Percentiles rank a stretch among this genome's conserved stretches.
Evolutionary conservation across 1,140 invertebrate genomes (phyloP).

Genomic region (Bombus waltoni): DNA sequence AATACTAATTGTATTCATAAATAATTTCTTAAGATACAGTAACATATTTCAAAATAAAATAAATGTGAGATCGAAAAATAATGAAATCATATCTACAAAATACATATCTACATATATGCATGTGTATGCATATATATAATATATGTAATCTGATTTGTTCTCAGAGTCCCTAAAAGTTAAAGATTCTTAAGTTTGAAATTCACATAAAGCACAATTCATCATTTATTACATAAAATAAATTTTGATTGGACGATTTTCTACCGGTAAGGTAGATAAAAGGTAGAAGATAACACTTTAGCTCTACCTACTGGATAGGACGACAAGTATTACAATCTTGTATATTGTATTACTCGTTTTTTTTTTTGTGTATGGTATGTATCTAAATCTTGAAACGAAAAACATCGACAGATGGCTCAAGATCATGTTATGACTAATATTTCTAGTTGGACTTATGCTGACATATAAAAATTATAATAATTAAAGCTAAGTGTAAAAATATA

Average conservation of each 20-base stretch:
- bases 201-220: background rate
- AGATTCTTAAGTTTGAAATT: background rate
- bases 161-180: background rate
- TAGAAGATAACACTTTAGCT: conserved; percentile 32
- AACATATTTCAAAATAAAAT: background rate
- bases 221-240: conserved; percentile 14
- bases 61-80: background rate
- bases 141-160: background rate
- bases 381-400: conserved; percentile 73
- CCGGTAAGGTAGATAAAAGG: conserved; percentile 37
- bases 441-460: conserved; percentile 64
- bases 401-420: conserved; percentile 79
- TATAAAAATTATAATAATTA: conserved; percentile 46
- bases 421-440: conserved; percentile 77
- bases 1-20: background rate
- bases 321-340: conserved; percentile 53
- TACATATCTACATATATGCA: background rate
- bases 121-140: background rate
- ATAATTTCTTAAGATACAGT: background rate
- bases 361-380: conserved; percentile 57
- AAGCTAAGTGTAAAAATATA: conserved; percentile 44
- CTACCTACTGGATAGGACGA: conserved; percentile 52
- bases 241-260: conserved; percentile 41
- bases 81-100: background rate
- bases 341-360: conserved; percentile 58